These are phyloP conservation scores for Nephrotoma flavescens DNA, from an alignment of 2,888 invertebrate species.

Conservation along the genomic window DNA sequence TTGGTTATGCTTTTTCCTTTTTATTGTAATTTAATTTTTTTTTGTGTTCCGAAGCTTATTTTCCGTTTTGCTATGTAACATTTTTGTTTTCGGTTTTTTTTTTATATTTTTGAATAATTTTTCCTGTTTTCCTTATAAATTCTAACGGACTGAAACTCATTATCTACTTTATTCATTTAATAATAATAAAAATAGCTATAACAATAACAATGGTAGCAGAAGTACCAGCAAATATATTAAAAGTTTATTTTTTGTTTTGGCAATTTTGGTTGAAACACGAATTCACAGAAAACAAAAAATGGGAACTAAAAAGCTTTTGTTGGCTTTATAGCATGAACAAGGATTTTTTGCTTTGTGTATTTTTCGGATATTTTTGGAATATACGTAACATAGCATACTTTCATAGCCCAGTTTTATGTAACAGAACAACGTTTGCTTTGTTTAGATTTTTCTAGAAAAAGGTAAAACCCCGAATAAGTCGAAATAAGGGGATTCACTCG, in stretches of 20 bases:
- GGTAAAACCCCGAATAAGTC: not conserved
- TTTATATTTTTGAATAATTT: too few relatives aligned
- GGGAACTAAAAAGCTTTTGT: not conserved
- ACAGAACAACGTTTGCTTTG: not conserved
- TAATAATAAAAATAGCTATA: not conserved
- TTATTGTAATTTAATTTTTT: not conserved
- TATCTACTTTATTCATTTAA: not conserved
- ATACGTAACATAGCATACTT: not conserved
- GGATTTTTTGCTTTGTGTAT: not conserved
- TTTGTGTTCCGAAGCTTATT: not conserved
- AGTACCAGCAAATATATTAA: not conserved
- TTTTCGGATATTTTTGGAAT: not conserved
- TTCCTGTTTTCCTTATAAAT: not conserved
- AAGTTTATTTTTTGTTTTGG: not conserved
- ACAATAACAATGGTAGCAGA: not conserved
- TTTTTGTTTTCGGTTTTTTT: not conserved
- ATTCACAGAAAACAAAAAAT: not conserved
- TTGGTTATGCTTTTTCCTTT: not conserved
- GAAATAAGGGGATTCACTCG: not conserved
- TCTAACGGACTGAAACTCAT: not conserved
- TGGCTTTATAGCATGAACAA: not conserved
- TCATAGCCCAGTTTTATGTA: not conserved
- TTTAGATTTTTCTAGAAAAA: not conserved
- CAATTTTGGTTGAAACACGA: not conserved
- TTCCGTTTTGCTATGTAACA: not conserved